Base-by-base conservation (phyloP, 2,888 invertebrate genomes). In the Omphaloscelis lunosa region DNA sequence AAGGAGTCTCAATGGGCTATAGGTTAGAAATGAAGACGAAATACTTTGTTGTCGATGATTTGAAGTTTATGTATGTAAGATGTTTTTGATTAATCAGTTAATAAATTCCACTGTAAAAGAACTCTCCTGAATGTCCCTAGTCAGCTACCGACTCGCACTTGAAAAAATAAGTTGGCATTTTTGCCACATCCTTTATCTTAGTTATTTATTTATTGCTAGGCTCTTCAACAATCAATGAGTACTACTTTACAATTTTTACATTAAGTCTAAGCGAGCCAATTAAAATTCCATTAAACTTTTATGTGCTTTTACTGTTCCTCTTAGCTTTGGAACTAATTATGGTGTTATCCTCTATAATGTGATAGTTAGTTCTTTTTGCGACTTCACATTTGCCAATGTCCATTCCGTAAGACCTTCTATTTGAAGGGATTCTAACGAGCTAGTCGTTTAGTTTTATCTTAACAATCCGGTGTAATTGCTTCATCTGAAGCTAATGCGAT, bases 401-500 rank as follows among this genome's bases (percentile, higher is more conserved):
- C n/a, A 51, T 84, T 80, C 27, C 39, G 51, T 39, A 80, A 82
- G 81, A 15, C 85, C 48, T 85, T 82, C 70, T 51, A 81, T 81
- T 76, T 74, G 72, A 82, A 78, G 73, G 83, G 83, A 82, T 75
- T 62, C 83, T 86, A 86, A 86, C 69, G 66, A 86, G 72, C 75
- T 12, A 70, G 69, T 69, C 65, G 70, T 72, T 87, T 75, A 77
- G 82, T 73, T 77, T 78, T 80, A 89, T 79, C 79, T 78, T 41
- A 72, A 85, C 79, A 82, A 78, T 78, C 48, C 53, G 29, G 29
- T 61, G 67, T 86, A 79, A 75, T 86, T 86, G 73, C 84, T 86
- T 75, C 85, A 85, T 84, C 79, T 75, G 51, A 67, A 63, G 75
- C 75, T 84, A 84, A 84, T 84, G 83, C 85, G 79, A 72, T 85